These are phyloP conservation scores for Periphyllus acericola DNA, from an alignment of 2,888 invertebrate genomes.

Conservation along the genomic window DNA sequence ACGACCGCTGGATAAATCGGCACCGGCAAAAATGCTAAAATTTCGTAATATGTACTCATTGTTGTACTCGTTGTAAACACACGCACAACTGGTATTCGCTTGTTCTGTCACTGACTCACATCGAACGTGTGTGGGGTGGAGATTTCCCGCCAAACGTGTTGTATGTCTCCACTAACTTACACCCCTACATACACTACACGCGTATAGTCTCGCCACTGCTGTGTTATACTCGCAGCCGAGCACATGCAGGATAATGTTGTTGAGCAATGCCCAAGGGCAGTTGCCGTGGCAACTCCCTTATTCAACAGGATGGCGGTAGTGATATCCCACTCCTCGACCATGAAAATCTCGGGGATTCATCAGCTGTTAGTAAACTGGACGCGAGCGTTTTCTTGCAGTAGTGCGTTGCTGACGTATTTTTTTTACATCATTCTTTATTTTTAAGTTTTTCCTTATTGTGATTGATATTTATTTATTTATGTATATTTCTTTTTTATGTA, in stretches of 20 bases:
- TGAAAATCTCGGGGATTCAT: conserved; percentile 3
- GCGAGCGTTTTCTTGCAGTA: not conserved
- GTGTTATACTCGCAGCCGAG: not conserved
- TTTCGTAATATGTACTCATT: not conserved
- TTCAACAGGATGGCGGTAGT: conserved; percentile 52
- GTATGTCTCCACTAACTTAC: too few species aligned
- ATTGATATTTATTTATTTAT: not conserved
- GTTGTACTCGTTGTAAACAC: not conserved
- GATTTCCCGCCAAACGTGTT: conserved; percentile 40
- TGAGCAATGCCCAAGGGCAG: conserved; percentile 36
- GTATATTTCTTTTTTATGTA: not conserved
- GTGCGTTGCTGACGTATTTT: not conserved
- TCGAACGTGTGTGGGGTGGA: not conserved
- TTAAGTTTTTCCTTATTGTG: not conserved
- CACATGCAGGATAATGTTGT: not conserved
- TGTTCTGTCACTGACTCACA: not conserved
- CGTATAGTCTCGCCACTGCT: not conserved
- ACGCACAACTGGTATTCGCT: not conserved
- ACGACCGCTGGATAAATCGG: not conserved
- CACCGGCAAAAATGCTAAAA: not conserved
- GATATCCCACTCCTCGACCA: not conserved
- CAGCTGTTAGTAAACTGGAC: conserved; percentile 36
- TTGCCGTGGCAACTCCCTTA: conserved; percentile 58
- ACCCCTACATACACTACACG: not conserved
- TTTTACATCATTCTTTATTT: not conserved